These are phyloP conservation scores for Nylanderia fulva DNA, from an alignment of 1,140 invertebrate genomes.

Conservation along the genomic window DNA sequence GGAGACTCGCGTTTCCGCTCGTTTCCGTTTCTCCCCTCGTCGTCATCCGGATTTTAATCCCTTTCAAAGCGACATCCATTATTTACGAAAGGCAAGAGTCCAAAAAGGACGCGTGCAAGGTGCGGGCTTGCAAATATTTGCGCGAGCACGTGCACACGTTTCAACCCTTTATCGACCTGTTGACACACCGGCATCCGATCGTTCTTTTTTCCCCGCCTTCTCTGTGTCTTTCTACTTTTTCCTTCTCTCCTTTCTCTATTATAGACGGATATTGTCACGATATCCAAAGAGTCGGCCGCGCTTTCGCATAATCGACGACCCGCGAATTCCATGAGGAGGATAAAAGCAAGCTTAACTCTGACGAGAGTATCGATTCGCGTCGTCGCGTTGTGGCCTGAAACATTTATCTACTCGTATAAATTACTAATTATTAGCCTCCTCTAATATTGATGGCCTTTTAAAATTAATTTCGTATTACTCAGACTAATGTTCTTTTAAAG, in stretches of 20 bases:
- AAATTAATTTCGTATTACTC: not conserved
- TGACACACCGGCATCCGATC: constrained; percentile 71
- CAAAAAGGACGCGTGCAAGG: constrained; percentile 65
- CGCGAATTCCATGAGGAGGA: constrained; percentile 51
- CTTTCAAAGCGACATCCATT: constrained; percentile 69
- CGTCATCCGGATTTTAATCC: constrained; percentile 38
- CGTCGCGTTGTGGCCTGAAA: not conserved
- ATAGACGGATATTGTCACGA: constrained; percentile 69
- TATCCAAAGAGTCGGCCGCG: constrained; percentile 64
- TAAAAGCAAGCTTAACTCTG: constrained; percentile 16
- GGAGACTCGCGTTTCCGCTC: no score
- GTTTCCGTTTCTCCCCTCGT: not conserved
- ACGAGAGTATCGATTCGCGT: constrained; percentile 11
- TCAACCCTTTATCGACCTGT: constrained; percentile 75
- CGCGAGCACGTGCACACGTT: constrained; percentile 61
- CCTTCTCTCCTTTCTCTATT: constrained; percentile 50
- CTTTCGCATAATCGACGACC: constrained; percentile 63
- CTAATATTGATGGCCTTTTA: not conserved
- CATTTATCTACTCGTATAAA: constrained; percentile 11
- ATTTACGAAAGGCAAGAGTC: constrained; percentile 70
- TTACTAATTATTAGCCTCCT: not conserved
- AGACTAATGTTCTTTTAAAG: not conserved
- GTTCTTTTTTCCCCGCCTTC: constrained; percentile 36
- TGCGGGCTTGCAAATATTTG: constrained; percentile 72
- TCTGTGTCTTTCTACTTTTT: not conserved